phyloP scores from a whole-genome alignment of 2,888 invertebrate species.

The Himalopsyche tibetana region DNA sequence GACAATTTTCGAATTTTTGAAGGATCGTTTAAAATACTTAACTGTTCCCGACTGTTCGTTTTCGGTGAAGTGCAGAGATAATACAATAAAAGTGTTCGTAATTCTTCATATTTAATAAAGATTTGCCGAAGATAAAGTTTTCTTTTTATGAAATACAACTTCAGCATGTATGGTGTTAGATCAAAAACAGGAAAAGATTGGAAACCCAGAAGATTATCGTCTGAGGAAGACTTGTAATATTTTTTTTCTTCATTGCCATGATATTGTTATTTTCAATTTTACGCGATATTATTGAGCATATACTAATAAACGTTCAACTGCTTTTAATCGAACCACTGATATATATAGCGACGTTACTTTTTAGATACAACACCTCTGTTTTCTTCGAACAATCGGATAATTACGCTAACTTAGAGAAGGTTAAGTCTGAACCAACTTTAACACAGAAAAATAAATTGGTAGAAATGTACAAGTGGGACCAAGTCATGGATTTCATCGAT shows the following conservation, averaged over 20 bases:
- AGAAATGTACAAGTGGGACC: conserved; percentile 57
- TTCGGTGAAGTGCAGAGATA: too few relatives aligned
- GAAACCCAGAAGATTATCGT: not conserved
- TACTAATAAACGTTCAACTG: not conserved
- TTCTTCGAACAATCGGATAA: not conserved
- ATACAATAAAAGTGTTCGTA: too few relatives aligned
- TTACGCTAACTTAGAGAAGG: conserved; percentile 20
- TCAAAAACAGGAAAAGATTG: not conserved
- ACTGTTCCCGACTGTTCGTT: too few relatives aligned
- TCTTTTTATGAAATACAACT: too few relatives aligned
- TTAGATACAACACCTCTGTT: conserved; percentile 45
- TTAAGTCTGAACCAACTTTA: conserved; percentile 47
- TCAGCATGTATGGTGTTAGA: not conserved
- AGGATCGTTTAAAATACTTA: too few relatives aligned
- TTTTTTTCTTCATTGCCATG: not conserved
- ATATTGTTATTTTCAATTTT: not conserved
- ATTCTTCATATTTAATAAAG: too few relatives aligned
- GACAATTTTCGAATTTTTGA: too few relatives aligned
- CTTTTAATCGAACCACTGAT: not conserved
- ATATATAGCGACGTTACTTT: conserved; percentile 48
- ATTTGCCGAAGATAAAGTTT: too few relatives aligned
- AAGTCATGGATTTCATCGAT: conserved; percentile 4
- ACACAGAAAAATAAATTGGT: conserved; percentile 37
- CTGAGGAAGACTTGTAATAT: not conserved
- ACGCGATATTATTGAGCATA: not conserved